Conservation (phyloP, 2,888 invertebrate species). For the Nebria brevicollis region DNA sequence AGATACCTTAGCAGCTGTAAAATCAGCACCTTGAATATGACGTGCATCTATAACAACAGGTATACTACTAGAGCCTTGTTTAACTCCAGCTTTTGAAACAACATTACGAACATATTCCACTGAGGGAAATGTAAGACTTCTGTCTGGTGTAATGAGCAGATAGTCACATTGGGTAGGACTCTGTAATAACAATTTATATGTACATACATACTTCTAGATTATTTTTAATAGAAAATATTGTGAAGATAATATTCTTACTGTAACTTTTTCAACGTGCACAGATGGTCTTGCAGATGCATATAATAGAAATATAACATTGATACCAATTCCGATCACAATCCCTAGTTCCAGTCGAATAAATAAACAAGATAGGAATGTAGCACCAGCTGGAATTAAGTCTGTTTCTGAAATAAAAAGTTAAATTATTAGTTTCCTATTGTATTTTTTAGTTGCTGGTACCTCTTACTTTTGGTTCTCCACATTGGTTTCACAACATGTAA, state of each 20-base stretch:
- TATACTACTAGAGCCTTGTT: slow-evolving; percentile 67
- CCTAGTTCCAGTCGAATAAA: slow-evolving; percentile 74
- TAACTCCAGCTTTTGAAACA: slow-evolving; percentile 77
- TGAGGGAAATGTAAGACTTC: slow-evolving; percentile 73
- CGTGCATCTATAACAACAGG: slow-evolving; percentile 72
- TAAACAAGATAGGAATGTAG: slow-evolving; percentile 74
- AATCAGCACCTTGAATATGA: slow-evolving; percentile 73
- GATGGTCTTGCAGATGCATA: slow-evolving; percentile 73
- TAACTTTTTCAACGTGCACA: slow-evolving; percentile 68
- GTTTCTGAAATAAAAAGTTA: slow-evolving; percentile 65
- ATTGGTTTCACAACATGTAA: slow-evolving; percentile 71
- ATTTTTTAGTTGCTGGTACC: too few species aligned
- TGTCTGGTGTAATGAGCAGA: slow-evolving; percentile 69
- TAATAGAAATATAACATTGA: slow-evolving; percentile 71
- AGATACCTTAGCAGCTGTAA: slow-evolving; percentile 71
- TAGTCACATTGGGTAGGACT: slow-evolving; percentile 67
- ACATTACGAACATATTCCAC: slow-evolving; percentile 73
- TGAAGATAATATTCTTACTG: slow-evolving; percentile 60
- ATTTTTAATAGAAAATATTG: too few species aligned
- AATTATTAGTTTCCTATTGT: not conserved
- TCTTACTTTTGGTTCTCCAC: slow-evolving; percentile 73
- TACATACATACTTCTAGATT: too few species aligned
- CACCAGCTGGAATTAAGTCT: slow-evolving; percentile 72
- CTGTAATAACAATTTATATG: slow-evolving; percentile 56
- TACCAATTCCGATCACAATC: slow-evolving; percentile 72